Evolutionary conservation across 2,797 vertebrate species (phyloP).

Genomic region (Gorsachius magnificus): DNA sequence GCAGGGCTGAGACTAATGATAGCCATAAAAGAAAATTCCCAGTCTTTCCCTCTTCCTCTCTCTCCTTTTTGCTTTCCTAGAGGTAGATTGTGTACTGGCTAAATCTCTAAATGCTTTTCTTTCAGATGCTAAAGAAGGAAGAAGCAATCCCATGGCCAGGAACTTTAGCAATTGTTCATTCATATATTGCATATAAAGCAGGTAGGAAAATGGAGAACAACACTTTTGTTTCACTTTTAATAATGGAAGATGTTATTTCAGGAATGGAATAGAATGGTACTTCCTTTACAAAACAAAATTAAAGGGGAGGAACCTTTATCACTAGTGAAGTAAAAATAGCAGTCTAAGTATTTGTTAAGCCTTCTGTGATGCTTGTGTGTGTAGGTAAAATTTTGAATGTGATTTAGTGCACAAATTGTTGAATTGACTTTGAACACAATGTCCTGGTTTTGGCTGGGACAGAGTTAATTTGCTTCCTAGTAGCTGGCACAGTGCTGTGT

Average conservation of each 20-base stretch:
- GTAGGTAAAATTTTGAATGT: background rate
- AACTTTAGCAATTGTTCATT: conserved; percentile 98
- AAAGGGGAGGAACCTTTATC: background rate
- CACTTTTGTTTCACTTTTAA: background rate
- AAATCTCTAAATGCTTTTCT: conserved; percentile 48
- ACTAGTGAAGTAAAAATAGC: background rate
- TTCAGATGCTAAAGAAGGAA: conserved; percentile 98
- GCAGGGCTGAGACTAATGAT: background rate
- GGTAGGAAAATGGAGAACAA: conserved; percentile 76
- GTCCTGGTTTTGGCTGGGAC: too few species aligned
- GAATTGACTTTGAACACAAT: background rate
- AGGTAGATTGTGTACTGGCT: background rate
- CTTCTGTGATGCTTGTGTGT: background rate
- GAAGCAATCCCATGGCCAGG: conserved; percentile 99
- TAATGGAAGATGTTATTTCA: background rate
- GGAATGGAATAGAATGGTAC: background rate
- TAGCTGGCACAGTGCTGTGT: too few species aligned
- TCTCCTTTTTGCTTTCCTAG: conserved; percentile 4
- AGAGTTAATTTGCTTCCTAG: too few species aligned
- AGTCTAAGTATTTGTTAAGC: background rate
- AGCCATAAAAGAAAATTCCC: background rate
- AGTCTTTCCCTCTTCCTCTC: background rate
- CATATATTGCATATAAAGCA: conserved; percentile 99
- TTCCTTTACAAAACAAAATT: conserved; percentile 45
- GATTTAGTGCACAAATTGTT: background rate